Base-by-base conservation (phyloP, 2,797 vertebrate genomes). In the Alosa sapidissima region DNA sequence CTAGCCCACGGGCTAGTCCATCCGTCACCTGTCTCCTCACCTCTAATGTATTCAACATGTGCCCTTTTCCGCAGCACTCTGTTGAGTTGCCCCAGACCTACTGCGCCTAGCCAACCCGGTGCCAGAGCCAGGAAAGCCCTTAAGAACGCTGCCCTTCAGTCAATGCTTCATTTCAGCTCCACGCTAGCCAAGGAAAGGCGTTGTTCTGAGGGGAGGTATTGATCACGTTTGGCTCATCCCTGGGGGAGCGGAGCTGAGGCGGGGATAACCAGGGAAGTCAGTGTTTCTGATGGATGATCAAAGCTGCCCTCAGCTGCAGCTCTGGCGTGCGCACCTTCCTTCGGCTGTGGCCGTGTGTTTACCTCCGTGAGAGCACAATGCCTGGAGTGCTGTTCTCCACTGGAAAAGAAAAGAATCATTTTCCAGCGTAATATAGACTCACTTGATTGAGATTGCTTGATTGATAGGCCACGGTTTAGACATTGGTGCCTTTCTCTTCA, bases 121-220 rank as follows among this genome's bases (percentile, higher is more conserved):
- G 5, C 33, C 13, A 41, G 11, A 45, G 33, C 68, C 13, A 5
- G 55, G 4, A 58, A 6, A 58, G 54, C 14, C 54, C 54, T 58
- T 14, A 16, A 21, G 55, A 58, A 1, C 4, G 55, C 55, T 21
- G 33, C 4, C 11, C 33, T 33, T 75, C 24, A 16, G 10, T 41
- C 68, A 1, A 16, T 75, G 68, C 33, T 5, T 75, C 36, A 75
- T 75, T 65, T 33, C 62, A 11, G 8, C 24, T 5, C 68, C 14
- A 19, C 68, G 19, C 0, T 7, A 75, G 33, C 33, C 11, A 9
- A 33, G 62, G 62, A 65, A 13, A 28, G 24, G n/a, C 24, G 10
- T 65, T 65, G 62, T 65, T 65, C 11, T 65, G 24, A 65, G 62
- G 33, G 62, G 24, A 65, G 62, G 8, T 65, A 65, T 75, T 75